Base-by-base conservation (phyloP, 1,140 invertebrate genomes). In the Paracyclopina nana region DNA sequence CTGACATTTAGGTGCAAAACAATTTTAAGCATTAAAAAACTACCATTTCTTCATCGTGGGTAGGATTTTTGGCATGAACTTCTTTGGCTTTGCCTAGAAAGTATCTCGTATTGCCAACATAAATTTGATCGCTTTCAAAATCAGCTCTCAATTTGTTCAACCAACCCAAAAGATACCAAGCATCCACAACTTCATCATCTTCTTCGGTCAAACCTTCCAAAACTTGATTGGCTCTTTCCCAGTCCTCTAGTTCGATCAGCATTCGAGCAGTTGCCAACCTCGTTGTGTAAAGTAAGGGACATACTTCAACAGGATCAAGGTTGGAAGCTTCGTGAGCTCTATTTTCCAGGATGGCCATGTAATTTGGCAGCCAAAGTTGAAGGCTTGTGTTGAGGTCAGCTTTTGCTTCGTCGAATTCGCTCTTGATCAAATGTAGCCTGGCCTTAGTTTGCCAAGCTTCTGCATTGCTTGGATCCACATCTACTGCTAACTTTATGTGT, bases 141-240 rank as follows among this genome's bases (percentile, higher is more conserved):
- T 62, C 62, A 26, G 59, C 57, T n/a, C 38, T 14, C 3, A 45
- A 16, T 46, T 42, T 4, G 43, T 52, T 40, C 5, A 27, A 45
- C 63, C 63, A 66, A 4, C 64, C 66, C 22, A 68, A 54, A 46
- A 67, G 55, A 55, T 68, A 68, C 66, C 66, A 68, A 5, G 56
- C 53, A 49, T 60, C 56, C 14, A 61, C 55, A 25, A 58, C 56
- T 38, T 58, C 50, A 48, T 62, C 59, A 51, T 62, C 58, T 54
- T 62, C 60, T 43, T 61, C 59, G 1, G 58, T 18, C 18, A 62
- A 45, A 24, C 59, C 54, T 20, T 62, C 61, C n/a, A 61, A 54
- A n/a, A 62, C 55, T 31, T 55, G 46, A 18, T 43, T 26, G 24
- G 56, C 55, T 34, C 24, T 8, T 18, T 54, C 34, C 22, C 52